Evolutionary conservation across 2,797 vertebrate species (phyloP), one percentile per base, ranked within the genome.

Genomic region (Astyanax mexicanus): DNA sequence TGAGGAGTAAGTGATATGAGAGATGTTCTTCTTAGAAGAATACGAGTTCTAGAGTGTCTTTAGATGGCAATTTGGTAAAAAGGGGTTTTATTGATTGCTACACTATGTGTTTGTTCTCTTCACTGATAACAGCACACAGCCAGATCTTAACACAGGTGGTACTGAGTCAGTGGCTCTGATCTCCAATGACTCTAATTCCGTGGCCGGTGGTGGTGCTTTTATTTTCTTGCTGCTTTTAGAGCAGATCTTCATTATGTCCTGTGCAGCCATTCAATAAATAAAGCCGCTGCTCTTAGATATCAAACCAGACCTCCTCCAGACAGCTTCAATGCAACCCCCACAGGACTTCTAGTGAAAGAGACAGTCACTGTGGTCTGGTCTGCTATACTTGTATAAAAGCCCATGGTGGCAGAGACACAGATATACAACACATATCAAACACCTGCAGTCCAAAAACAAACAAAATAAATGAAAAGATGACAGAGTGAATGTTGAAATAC

Each of bases 171-270:
- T 32, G 42, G 17, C 17, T 37, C 38, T 29, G 65, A 35, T 51
- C 29, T 51, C 12, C 11, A 67, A 51, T 51, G 17, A 67, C 65
- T 49, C 4, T 51, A 51, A 51, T 51, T 67, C 3, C 29, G 37
- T 45, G 17, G 44, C 35, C 67, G 51, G 17, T 32, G 27, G 5
- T 12, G 4, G 6, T 35, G 27, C 45, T 42, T 67, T 49, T 35
- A 67, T 49, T 47, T 37, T 67, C 65, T 67, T 9, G 7, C n/a
- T 3, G 1, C n/a, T 51, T 32, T 51, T 15, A 49, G 44, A 67
- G 17, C 4, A 49, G 64, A 9, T 27, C 27, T 67, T 29, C 64
- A 29, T 67, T 49, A 67, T 9, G 13, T 21, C 65, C 10, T n/a
- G 6, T n/a, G 62, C 2, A 7, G 62, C 38, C 40, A 17, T 37